Conservation (phyloP, 1,140 invertebrate genomes). For the Hyles vespertilio region DNA sequence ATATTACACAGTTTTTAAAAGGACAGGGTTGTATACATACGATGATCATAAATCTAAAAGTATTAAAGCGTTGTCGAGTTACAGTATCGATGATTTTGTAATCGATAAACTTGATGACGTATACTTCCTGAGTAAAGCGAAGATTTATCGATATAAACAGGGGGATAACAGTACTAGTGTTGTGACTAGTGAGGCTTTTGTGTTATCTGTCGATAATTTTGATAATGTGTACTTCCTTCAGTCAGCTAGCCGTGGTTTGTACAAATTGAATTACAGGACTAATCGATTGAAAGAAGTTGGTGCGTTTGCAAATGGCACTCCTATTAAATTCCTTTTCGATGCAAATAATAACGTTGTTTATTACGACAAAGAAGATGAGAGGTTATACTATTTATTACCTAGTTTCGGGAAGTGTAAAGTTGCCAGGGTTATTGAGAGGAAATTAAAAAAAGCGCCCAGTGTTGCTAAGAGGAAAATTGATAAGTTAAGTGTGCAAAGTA, state of each 20-base stretch:
- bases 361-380: constrained; percentile 37
- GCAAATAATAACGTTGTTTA: constrained; percentile 50
- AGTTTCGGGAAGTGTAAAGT: constrained; percentile 44
- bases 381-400: constrained; percentile 47
- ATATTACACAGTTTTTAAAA: constrained; percentile 44
- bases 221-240: constrained; percentile 47
- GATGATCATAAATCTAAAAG: constrained; percentile 36
- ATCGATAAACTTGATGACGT: constrained; percentile 46
- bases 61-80: constrained; percentile 33
- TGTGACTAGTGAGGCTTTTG: constrained; percentile 45
- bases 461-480: neutral
- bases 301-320: constrained; percentile 36
- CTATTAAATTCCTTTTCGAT: constrained; percentile 48
- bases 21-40: constrained; percentile 38
- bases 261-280: constrained; percentile 39
- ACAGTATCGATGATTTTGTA: constrained; percentile 52
- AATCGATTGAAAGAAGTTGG: constrained; percentile 35
- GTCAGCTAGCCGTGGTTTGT: constrained; percentile 39
- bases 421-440: constrained; percentile 22
- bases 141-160: constrained; percentile 40
- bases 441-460: constrained; percentile 3
- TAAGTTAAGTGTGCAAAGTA: neutral
- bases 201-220: constrained; percentile 42
- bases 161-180: constrained; percentile 33
- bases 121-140: constrained; percentile 45